Percentiles rank a stretch among this genome's conserved stretches.
Conservation (phyloP, 2,888 invertebrate genomes). For the Drosophila histrio region DNA sequence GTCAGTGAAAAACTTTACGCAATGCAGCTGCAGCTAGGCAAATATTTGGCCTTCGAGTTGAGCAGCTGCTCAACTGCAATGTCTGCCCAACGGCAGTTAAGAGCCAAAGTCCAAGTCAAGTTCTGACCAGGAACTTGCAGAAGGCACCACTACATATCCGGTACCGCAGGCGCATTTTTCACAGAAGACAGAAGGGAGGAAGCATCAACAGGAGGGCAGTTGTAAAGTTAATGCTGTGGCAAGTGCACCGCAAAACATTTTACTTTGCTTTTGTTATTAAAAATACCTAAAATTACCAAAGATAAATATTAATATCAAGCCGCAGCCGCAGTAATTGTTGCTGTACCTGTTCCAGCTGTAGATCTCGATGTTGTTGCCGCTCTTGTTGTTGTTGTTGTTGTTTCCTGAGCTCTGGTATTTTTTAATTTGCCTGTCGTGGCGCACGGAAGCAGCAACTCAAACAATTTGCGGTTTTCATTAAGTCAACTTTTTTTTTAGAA, state of each 20-base stretch:
- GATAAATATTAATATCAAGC: constrained; percentile 79
- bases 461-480: constrained; percentile 80
- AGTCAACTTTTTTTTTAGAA: constrained; percentile 52
- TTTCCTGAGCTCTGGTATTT: constrained; percentile 64
- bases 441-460: constrained; percentile 62
- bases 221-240: constrained; percentile 55
- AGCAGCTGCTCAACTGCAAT: constrained; percentile 33
- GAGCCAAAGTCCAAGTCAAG: constrained; percentile 41
- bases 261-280: constrained; percentile 72
- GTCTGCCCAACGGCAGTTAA: constrained; percentile 24
- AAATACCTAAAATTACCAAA: constrained; percentile 78
- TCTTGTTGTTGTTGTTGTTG: constrained; percentile 15
- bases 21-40: constrained; percentile 49
- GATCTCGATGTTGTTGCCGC: constrained; percentile 15
- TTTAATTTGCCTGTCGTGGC: constrained; percentile 66
- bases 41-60: constrained; percentile 71
- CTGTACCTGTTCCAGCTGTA: constrained; percentile 13
- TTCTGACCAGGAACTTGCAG: constrained; percentile 14
- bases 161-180: constrained; percentile 30
- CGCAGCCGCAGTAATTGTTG: constrained; percentile 47
- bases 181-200: neutral
- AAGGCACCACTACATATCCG: constrained; percentile 8
- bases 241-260: constrained; percentile 65
- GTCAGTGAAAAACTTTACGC: constrained; percentile 55
- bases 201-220: constrained; percentile 2